Evolutionary conservation across 2,113 vertebrate species (phyloP).

Genomic region (Paraplagusia blochii): DNA sequence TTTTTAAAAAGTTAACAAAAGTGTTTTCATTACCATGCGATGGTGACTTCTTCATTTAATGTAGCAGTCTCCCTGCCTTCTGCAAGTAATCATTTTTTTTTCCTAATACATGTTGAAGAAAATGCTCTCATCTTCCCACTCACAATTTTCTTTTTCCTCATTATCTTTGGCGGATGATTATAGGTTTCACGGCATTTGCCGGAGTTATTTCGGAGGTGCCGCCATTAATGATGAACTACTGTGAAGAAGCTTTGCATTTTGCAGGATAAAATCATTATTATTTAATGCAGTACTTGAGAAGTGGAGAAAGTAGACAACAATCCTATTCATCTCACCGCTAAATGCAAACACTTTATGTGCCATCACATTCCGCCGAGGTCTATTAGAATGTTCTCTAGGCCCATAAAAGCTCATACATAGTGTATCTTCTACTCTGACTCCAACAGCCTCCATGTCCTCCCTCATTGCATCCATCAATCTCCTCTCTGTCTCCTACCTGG

Average conservation of each 20-base stretch:
- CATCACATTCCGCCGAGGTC: slow-evolving; percentile 38
- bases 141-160: neutral
- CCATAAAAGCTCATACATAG: slow-evolving; percentile 48
- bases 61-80: no score
- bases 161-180: neutral
- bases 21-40: neutral
- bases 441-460: no score
- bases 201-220: slow-evolving; percentile 1
- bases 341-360: slow-evolving; percentile 31
- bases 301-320: slow-evolving; percentile 23
- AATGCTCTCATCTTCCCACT: neutral
- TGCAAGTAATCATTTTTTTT: no score
- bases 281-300: neutral
- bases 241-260: slow-evolving; percentile 3
- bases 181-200: slow-evolving; percentile 4
- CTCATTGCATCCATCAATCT: no score
- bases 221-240: slow-evolving; percentile 8
- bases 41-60: neutral
- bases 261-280: neutral
- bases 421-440: no score
- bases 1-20: no score
- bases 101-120: neutral
- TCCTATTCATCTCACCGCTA: slow-evolving; percentile 40
- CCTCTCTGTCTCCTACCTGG: no score
- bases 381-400: slow-evolving; percentile 42